A percentile compares a stretch with the other conserved stretches of the same genome.
Evolutionary conservation across 2,797 vertebrate genomes (phyloP).

Genomic region (Enteromius argenteus): DNA sequence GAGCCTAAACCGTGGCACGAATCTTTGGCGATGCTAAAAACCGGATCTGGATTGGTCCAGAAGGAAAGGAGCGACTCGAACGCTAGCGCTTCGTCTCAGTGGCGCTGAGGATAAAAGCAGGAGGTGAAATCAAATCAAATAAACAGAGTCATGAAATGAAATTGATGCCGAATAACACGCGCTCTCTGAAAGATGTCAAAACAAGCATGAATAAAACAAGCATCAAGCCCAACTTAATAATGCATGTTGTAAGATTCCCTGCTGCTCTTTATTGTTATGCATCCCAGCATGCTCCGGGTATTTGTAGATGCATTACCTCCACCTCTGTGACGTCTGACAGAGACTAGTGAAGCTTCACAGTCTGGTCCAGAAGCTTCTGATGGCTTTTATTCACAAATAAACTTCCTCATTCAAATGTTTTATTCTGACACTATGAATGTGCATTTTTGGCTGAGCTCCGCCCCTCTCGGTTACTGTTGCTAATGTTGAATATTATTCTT

Average conservation of each 20-base stretch:
- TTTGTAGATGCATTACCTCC: slow-evolving; percentile 21
- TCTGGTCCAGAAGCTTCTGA: not conserved
- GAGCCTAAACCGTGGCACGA: slow-evolving; percentile 7
- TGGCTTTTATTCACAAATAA: not conserved
- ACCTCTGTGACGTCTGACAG: not conserved
- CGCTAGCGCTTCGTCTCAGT: slow-evolving; percentile 27
- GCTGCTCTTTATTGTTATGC: slow-evolving; percentile 12
- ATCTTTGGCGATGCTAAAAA: slow-evolving; percentile 30
- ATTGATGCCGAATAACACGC: slow-evolving; percentile 28
- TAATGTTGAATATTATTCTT: not conserved
- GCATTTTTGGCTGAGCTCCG: not conserved
- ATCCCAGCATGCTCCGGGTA: slow-evolving; percentile 13
- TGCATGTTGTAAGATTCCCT: slow-evolving; percentile 11
- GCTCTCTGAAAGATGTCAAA: slow-evolving; percentile 35
- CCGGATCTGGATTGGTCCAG: not conserved
- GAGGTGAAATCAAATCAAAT: slow-evolving; percentile 43
- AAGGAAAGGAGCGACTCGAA: not conserved
- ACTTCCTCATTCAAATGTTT: not conserved
- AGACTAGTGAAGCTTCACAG: not conserved
- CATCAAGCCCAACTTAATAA: slow-evolving; percentile 7
- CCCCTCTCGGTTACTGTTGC: not conserved
- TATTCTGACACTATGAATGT: not conserved
- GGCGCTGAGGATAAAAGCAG: slow-evolving; percentile 31
- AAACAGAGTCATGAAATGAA: slow-evolving; percentile 45
- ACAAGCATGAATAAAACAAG: slow-evolving; percentile 44